phyloP scores from a whole-genome alignment of 2,113 vertebrate genomes.

The Hypanus sabinus region DNA sequence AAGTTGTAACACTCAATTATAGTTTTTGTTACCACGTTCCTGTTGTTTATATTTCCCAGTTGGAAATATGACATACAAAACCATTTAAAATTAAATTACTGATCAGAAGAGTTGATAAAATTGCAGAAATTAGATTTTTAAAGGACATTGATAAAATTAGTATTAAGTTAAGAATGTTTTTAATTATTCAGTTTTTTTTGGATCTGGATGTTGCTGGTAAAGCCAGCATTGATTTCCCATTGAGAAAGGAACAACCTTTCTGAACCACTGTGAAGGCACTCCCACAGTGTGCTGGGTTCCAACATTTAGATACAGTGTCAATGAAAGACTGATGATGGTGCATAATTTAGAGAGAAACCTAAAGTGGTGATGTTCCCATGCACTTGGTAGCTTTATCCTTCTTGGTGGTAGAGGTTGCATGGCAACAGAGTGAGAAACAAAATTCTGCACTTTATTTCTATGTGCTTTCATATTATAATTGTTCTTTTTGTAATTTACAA shows the following conservation, averaged over 20 bases:
- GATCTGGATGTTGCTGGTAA: no score
- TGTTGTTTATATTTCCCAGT: not conserved
- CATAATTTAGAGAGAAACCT: no score
- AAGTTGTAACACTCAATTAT: no score
- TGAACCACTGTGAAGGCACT: no score
- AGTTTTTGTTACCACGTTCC: not conserved
- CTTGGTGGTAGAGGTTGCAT: not conserved
- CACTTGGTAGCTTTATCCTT: no score
- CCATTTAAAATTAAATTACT: not conserved
- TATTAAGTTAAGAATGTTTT: not conserved
- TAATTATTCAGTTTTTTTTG: no score
- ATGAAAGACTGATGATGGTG: no score
- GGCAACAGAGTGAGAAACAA: not conserved
- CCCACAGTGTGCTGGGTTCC: no score
- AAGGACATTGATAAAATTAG: not conserved
- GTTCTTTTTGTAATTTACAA: not conserved
- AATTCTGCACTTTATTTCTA: not conserved
- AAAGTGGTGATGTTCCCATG: no score
- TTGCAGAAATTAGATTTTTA: not conserved
- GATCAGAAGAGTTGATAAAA: not conserved
- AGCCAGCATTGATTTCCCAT: no score
- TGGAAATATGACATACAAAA: not conserved
- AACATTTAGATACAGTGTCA: no score
- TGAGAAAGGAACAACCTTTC: no score
- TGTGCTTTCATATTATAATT: not conserved